Base-by-base conservation (phyloP, 2,113 vertebrate species). In the Paracanthobrama guichenoti region DNA sequence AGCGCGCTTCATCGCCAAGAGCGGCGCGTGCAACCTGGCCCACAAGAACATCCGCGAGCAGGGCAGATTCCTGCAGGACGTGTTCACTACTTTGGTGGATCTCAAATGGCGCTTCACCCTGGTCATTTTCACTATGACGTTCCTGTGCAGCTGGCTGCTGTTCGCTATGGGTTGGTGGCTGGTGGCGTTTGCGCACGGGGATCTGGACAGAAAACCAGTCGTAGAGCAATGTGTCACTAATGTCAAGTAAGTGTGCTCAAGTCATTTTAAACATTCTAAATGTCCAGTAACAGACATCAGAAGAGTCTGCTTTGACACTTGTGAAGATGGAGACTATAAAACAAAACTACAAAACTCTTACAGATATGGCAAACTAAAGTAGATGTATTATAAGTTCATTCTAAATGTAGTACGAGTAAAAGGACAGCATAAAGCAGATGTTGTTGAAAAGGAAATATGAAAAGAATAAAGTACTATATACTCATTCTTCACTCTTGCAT, bases 11-110 rank as follows among this genome's bases (percentile, higher is more conserved):
- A 98, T 99, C 12, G 97, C 97, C 93, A 99, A 99, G 87, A 99
- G 95, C 0, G 98, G 98, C n/a, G 94, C 97, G 0, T 99, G 98
- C 92, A 99, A 99, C 93, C 85, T 99, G 93, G 98, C 98, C 3
- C 97, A 99, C 91, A 99, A 99, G 92, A 99, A 99, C 92, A 99
- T 99, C 91, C 97, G 98, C 0, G 98, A 99, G 91, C 98, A 99
- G 89, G 98, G 98, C 1, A 90, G 98, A 3, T 99, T 99, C 92
- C 93, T 99, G 69, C 98, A 99, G 89, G 98, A 99, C 89, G 97
- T 99, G 22, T 99, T 99, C 94, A 99, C 98, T 90, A 99, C 98
- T 74, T 90, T 99, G 88, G 98, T 99, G 87, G 98, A 99, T 91
- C 95, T 99, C 6, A 99, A 98, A 71, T 99, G 98, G 98, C 96